A percentile compares a stretch with the other conserved stretches of the same genome.
These are phyloP conservation scores for Blastomussa wellsi DNA, from an alignment of 92 coral and sea anemone genomes.

Conservation along the genomic window DNA sequence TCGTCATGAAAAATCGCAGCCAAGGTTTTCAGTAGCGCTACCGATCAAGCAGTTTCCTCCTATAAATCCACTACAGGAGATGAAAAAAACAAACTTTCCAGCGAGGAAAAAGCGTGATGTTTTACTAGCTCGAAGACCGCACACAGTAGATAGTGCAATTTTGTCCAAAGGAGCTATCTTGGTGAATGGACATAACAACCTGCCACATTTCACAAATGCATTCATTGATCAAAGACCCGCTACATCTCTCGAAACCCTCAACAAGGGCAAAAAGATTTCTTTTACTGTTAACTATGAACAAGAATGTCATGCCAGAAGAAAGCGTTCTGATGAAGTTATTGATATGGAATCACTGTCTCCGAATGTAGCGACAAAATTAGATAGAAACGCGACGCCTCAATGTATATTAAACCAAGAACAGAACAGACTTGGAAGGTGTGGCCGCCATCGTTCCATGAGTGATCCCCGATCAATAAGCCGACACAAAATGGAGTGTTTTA, in stretches of 20 bases:
- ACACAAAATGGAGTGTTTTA: not conserved
- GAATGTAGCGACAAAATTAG: not conserved
- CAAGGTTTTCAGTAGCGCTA: slow-evolving; percentile 20
- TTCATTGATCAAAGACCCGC: not conserved
- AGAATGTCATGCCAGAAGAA: not conserved
- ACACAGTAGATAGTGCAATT: slow-evolving; percentile 51
- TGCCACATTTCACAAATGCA: slow-evolving; percentile 5
- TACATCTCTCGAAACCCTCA: not conserved
- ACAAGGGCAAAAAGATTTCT: not conserved
- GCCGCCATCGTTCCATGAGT: not conserved
- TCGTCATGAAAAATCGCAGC: slow-evolving; percentile 4
- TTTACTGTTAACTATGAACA: not conserved
- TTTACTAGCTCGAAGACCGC: slow-evolving; percentile 41
- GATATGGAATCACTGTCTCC: not conserved
- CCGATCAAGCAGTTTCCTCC: slow-evolving; percentile 79
- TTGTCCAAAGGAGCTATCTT: slow-evolving; percentile 16
- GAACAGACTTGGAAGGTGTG: not conserved
- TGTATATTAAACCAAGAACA: not conserved
- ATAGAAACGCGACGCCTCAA: not conserved
- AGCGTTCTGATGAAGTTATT: not conserved
- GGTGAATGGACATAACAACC: slow-evolving; percentile 24
- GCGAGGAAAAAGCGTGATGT: slow-evolving; percentile 8
- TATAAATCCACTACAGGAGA: slow-evolving; percentile 59
- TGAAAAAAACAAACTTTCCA: not conserved
- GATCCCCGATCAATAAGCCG: not conserved